A percentile compares a stretch with the other conserved stretches of the same genome.
Evolutionary conservation across 2,888 invertebrate genomes (phyloP).

Genomic region (Drosophila pseudotalamancana): DNA sequence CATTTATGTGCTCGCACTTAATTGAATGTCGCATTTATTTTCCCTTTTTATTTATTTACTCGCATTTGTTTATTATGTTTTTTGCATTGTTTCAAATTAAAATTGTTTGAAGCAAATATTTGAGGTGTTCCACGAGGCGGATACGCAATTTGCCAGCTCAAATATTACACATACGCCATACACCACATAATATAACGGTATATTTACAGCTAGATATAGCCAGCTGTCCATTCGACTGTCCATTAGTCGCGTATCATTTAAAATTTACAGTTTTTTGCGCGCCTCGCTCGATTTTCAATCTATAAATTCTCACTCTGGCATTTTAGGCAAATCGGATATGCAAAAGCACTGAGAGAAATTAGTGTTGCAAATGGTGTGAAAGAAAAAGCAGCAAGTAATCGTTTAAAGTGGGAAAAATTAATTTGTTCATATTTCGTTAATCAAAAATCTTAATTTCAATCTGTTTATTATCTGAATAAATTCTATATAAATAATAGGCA

Average conservation of each 20-base stretch:
- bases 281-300: conserved; percentile 37
- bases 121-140: conserved; percentile 24
- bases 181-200: no score
- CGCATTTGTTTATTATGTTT: conserved; percentile 4
- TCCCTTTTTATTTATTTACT: background rate
- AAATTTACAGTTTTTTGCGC: conserved; percentile 67
- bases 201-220: background rate
- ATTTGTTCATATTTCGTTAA: background rate
- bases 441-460: no score
- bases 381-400: no score
- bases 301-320: conserved; percentile 38
- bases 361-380: background rate
- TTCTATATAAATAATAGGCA: no score
- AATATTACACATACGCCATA: conserved; percentile 38
- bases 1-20: conserved; percentile 34
- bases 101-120: conserved; percentile 18
- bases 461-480: no score
- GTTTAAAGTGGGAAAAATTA: no score
- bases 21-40: conserved; percentile 46
- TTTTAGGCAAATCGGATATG: conserved; percentile 35
- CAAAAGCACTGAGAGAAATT: conserved; percentile 33
- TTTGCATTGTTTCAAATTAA: conserved; percentile 20
- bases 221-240: conserved; percentile 62
- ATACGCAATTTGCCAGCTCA: conserved; percentile 36
- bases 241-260: conserved; percentile 71